Evolutionary conservation across 1,140 invertebrate species (phyloP), one percentile per base, ranked within the genome.

Genomic region (Ylistrum balloti): DNA sequence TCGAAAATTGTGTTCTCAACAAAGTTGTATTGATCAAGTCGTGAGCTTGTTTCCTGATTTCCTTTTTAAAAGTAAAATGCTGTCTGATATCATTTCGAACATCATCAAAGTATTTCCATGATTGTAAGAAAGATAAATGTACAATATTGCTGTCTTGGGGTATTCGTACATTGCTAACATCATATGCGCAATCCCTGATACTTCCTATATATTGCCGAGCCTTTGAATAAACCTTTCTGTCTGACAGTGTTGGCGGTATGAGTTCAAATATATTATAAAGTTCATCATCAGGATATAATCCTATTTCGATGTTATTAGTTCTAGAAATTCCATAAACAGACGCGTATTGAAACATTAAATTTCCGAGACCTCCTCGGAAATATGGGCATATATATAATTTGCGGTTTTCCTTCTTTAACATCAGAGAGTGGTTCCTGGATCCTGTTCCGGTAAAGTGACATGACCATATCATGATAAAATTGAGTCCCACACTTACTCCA

Each of bases 81-180:
- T 87, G 28, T 33, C 90, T 32, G 15, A 92, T 38, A 22, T 91
- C 89, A 88, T 91, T n/a, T 88, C 90, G 86, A 33, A 89, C 48
- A 33, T 91, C n/a, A 9, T 85, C n/a, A 85, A 94, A 94, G 86
- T 94, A 94, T 91, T 94, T 93, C 86, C 90, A 93, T 15, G 92
- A 93, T 34, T 93, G 93, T 20, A 93, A 20, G 88, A 91, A 93
- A 5, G 91, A 88, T n/a, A 91, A 87, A 33, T 92, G 86, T 38
- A 88, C 38, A 32, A 89, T 85, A 87, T 91, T 33, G 17, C 33
- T 33, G 0, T 28, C 28, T n/a, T 22, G 34, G 32, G 33, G 74
- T 0, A 34, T 35, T 7, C 17, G 0, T 41, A 89, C 35, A 38
- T 86, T 48, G 33, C 86, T 87, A 13, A 13, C 28, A 34, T 90